These are phyloP conservation scores for Agelaius tricolor DNA, from an alignment of 2,113 vertebrate species.

Conservation along the genomic window DNA sequence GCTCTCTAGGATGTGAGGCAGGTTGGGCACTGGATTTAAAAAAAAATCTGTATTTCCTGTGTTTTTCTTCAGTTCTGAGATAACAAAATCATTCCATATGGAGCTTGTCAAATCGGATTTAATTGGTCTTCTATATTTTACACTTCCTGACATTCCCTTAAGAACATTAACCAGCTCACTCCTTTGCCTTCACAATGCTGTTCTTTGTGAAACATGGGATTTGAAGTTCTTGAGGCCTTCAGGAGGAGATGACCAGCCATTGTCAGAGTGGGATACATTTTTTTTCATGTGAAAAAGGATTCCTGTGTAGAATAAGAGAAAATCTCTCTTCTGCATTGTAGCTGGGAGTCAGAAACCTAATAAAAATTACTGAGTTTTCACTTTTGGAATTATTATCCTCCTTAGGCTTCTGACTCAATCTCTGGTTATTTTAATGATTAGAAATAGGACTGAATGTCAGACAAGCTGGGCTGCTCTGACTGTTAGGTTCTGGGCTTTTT, in stretches of 20 bases:
- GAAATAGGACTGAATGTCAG: neutral
- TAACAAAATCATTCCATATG: neutral
- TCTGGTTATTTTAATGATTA: neutral
- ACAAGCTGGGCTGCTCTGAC: neutral
- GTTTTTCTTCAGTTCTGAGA: neutral
- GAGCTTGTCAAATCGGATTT: neutral
- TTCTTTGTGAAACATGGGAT: neutral
- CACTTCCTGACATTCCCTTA: neutral
- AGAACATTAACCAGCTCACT: fast-evolving
- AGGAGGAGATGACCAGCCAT: neutral
- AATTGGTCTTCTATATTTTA: neutral
- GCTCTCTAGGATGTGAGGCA: neutral
- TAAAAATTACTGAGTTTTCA: neutral
- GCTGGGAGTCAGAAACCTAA: neutral
- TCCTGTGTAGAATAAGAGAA: neutral
- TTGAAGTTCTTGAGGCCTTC: neutral
- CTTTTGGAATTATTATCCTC: neutral
- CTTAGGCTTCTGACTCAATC: neutral
- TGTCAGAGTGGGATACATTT: fast-evolving
- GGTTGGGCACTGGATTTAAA: neutral
- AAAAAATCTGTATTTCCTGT: neutral
- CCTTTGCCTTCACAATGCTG: neutral
- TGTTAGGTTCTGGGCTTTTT: neutral
- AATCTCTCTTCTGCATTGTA: neutral
- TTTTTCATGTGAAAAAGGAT: neutral